phyloP scores from a whole-genome alignment of 2,888 invertebrate genomes.

The Polyploca ridens region DNA sequence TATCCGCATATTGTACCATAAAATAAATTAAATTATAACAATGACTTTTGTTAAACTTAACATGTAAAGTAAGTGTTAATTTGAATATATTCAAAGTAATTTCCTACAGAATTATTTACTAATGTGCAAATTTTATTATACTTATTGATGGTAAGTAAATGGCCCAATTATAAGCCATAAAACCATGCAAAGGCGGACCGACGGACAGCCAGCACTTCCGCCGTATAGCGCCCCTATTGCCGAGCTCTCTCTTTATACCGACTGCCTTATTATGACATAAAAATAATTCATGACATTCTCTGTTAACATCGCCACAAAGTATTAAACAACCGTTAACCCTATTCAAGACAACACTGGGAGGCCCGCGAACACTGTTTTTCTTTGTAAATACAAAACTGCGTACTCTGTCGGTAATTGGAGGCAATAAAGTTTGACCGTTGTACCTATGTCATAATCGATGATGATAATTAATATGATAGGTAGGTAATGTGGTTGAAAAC shows the following conservation, averaged over 20 bases:
- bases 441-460: slow-evolving; percentile 23
- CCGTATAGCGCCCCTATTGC: slow-evolving; percentile 39
- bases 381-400: slow-evolving; percentile 31
- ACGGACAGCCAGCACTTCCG: slow-evolving; percentile 34
- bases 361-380: slow-evolving; percentile 20
- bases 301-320: slow-evolving; percentile 54
- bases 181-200: slow-evolving; percentile 39
- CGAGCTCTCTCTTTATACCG: slow-evolving; percentile 46
- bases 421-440: slow-evolving; percentile 34
- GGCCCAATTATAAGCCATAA: slow-evolving; percentile 56
- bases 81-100: not conserved
- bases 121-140: too few relatives aligned
- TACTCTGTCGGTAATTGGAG: slow-evolving; percentile 35
- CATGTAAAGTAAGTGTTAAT: not conserved
- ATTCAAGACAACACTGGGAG: slow-evolving; percentile 43
- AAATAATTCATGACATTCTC: slow-evolving; percentile 59
- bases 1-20: not conserved
- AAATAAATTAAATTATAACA: too few relatives aligned
- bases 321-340: slow-evolving; percentile 49
- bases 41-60: too few relatives aligned
- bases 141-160: slow-evolving; percentile 30
- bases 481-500: slow-evolving; percentile 9
- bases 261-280: slow-evolving; percentile 70
- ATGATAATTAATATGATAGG: slow-evolving; percentile 20
- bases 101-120: not conserved